These are phyloP conservation scores for Subacronicta megacephala DNA, from an alignment of 2,888 invertebrate species.

Conservation along the genomic window DNA sequence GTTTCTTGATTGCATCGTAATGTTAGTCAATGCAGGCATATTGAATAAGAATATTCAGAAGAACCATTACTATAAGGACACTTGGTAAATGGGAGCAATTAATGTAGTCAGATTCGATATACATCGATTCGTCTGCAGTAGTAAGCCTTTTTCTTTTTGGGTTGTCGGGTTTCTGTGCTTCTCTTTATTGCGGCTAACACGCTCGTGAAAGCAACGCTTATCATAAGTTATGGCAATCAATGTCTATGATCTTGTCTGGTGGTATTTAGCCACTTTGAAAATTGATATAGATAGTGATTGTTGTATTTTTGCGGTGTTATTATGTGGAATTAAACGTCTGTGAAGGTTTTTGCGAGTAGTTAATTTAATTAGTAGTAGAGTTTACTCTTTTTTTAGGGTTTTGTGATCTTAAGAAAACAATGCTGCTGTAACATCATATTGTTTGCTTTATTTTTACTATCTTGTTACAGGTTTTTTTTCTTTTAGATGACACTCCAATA, in stretches of 20 bases:
- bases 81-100: background rate
- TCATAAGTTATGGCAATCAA: slow-evolving; percentile 69
- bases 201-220: slow-evolving; percentile 69
- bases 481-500: too few species aligned
- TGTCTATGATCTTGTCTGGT: slow-evolving; percentile 67
- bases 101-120: background rate
- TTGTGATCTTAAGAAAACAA: background rate
- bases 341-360: background rate
- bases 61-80: background rate
- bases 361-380: background rate
- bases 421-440: too few species aligned
- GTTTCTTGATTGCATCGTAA: slow-evolving; percentile 59
- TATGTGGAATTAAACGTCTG: slow-evolving; percentile 4
- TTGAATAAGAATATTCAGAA: slow-evolving; percentile 16
- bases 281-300: slow-evolving; percentile 45
- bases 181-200: slow-evolving; percentile 36
- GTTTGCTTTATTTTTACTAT: too few species aligned
- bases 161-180: slow-evolving; percentile 12
- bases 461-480: too few species aligned
- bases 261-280: slow-evolving; percentile 64
- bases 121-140: background rate
- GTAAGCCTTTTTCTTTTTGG: background rate
- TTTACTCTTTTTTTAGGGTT: background rate
- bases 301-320: slow-evolving; percentile 24
- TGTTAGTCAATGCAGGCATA: slow-evolving; percentile 22